Base-by-base conservation (phyloP, 2,113 vertebrate species). In the Chrysemys picta region DNA sequence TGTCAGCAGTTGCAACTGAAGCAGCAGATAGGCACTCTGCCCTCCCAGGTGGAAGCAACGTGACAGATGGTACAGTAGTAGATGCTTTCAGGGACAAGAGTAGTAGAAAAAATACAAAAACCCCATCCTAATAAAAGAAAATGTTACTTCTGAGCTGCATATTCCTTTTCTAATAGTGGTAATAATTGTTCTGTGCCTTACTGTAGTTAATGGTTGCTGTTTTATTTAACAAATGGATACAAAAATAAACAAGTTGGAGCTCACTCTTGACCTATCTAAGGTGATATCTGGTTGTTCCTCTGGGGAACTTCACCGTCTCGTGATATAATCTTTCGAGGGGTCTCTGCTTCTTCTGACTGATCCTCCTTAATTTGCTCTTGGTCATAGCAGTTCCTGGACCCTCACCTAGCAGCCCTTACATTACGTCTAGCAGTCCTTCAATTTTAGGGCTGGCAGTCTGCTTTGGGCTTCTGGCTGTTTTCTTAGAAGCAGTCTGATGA, bases 181-280 rank as follows among this genome's bases (percentile, higher is more conserved):
- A 79, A 35, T 91, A 78, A 38, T 8, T 76, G 82, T 87, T 82
- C 89, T 90, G 89, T 31, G 5, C 85, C 75, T 89, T 93, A 16
- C 54, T 27, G 85, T 95, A 91, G 93, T 89, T 84, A 93, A 95
- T 92, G 93, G 95, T 94, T 94, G 90, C 92, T 89, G 83, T 82
- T 97, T 97, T 97, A 94, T 95, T 97, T 97, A 97, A 95, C 97
- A 97, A 91, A 90, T 89, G 53, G 72, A n/a, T 95, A 92, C 87
- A 95, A 85, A 95, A 97, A 96, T 92, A 97, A 97, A 89, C 88
- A 88, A 89, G 78, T 86, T 95, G 84, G 90, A 69, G 54, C 93
- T 97, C 96, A 93, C 87, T 88, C 87, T 90, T 96, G 97, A 97
- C 85, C 93, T 83, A 89, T 95, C 89, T 96, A 88, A 87, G 95